Conservation (phyloP, 2,113 vertebrate species). For the Pelusios castaneus region DNA sequence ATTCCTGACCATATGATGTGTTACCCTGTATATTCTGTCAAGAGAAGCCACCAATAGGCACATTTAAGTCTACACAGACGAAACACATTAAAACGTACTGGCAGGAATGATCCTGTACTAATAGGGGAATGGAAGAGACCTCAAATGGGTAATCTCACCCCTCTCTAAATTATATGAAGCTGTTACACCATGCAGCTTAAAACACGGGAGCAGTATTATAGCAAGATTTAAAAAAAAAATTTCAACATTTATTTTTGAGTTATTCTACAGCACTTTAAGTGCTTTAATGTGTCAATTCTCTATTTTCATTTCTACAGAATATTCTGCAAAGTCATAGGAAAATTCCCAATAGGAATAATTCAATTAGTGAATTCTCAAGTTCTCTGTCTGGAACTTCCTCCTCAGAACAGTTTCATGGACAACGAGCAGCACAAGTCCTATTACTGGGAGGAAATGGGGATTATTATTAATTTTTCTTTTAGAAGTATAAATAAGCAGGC, state of each 20-base stretch:
- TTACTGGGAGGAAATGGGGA: neutral
- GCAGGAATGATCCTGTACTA: neutral
- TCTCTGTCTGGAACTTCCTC: slow-evolving; percentile 19
- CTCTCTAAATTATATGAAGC: neutral
- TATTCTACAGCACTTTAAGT: neutral
- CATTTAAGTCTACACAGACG: neutral
- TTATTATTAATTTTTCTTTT: neutral
- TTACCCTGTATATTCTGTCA: neutral
- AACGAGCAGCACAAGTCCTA: slow-evolving; percentile 22
- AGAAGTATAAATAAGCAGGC: slow-evolving; percentile 4
- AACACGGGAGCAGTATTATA: neutral
- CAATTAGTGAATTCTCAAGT: slow-evolving; percentile 5
- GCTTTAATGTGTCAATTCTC: neutral
- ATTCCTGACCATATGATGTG: neutral
- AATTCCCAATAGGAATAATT: slow-evolving; percentile 1
- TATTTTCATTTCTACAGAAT: slow-evolving; percentile 6
- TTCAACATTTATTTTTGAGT: neutral
- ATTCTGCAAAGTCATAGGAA: neutral
- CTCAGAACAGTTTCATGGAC: slow-evolving; percentile 35
- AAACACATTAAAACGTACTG: neutral
- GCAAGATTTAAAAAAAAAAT: neutral
- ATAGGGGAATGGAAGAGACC: neutral
- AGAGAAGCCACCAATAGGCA: neutral
- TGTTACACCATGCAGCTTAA: neutral
- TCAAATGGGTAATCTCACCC: neutral